Evolutionary conservation across 2,888 invertebrate species (phyloP).

Genomic region (Ephialtes manifestator): DNA sequence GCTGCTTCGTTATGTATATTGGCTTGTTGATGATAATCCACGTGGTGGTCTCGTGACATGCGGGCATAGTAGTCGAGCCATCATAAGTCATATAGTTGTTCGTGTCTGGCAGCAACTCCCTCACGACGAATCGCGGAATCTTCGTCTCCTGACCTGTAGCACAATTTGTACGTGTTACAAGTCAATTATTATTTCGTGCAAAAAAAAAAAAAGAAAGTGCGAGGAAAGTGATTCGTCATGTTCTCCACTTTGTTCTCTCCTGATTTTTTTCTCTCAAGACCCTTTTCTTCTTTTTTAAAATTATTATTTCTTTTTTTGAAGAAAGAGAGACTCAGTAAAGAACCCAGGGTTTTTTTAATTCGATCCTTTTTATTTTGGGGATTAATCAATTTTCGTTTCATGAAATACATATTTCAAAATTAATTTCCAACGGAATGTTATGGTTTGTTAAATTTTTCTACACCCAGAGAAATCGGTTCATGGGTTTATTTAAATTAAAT

Average conservation of each 20-base stretch:
- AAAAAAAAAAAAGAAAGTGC: constrained; percentile 9
- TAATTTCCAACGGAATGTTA: no score
- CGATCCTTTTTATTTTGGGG: no score
- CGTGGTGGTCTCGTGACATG: constrained; percentile 99
- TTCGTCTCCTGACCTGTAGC: constrained; percentile 93
- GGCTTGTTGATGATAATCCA: constrained; percentile 99
- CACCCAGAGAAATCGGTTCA: no score
- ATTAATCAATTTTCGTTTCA: no score
- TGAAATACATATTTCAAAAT: no score
- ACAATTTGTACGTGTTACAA: constrained; percentile 71
- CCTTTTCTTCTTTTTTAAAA: not conserved
- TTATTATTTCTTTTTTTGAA: no score
- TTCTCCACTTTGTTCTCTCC: not conserved
- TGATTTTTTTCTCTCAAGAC: not conserved
- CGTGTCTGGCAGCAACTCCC: constrained; percentile 96
- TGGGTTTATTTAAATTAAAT: no score
- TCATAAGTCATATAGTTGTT: constrained; percentile 99
- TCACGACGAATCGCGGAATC: constrained; percentile 94
- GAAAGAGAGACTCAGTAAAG: no score
- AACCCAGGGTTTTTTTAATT: no score
- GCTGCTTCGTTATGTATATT: constrained; percentile 98
- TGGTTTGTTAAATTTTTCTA: no score
- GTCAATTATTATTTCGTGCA: constrained; percentile 7
- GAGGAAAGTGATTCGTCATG: not conserved
- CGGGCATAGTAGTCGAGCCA: constrained; percentile 98